A percentile compares a stretch with the other conserved stretches of the same genome.
Evolutionary conservation across 2,797 vertebrate genomes (phyloP).

Genomic region (Carduelis carduelis): DNA sequence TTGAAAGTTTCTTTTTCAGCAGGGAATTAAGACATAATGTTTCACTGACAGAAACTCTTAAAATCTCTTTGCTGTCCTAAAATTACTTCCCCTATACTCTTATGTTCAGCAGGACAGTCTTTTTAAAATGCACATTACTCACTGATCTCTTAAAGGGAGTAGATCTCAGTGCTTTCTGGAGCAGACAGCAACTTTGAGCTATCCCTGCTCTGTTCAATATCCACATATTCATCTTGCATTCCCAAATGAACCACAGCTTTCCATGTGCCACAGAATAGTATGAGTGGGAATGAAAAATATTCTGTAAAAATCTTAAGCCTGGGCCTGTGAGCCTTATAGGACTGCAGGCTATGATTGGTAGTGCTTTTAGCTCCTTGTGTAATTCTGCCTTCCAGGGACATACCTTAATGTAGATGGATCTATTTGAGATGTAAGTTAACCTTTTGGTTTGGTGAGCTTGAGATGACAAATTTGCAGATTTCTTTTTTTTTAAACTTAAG

Average conservation of each 20-base stretch:
- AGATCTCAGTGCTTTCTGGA: neutral
- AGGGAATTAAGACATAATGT: neutral
- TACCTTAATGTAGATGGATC: neutral
- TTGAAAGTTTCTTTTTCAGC: neutral
- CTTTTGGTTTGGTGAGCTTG: neutral
- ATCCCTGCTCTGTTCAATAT: neutral
- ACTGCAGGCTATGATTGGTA: neutral
- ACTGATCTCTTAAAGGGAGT: neutral
- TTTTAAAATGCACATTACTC: neutral
- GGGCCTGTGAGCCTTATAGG: neutral
- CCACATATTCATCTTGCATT: rapidly evolving
- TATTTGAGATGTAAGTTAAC: neutral
- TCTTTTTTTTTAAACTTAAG: neutral
- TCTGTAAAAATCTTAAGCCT: neutral
- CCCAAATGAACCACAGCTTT: neutral
- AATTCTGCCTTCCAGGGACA: neutral
- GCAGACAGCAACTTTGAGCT: neutral
- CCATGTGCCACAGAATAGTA: neutral
- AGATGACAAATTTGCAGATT: neutral
- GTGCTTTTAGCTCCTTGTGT: neutral
- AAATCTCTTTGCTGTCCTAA: neutral
- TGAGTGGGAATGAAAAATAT: neutral
- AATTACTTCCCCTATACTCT: neutral
- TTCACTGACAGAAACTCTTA: neutral
- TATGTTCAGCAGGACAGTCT: neutral